phyloP scores from a whole-genome alignment of 2,113 vertebrate genomes.

The Amphiprion ocellaris region DNA sequence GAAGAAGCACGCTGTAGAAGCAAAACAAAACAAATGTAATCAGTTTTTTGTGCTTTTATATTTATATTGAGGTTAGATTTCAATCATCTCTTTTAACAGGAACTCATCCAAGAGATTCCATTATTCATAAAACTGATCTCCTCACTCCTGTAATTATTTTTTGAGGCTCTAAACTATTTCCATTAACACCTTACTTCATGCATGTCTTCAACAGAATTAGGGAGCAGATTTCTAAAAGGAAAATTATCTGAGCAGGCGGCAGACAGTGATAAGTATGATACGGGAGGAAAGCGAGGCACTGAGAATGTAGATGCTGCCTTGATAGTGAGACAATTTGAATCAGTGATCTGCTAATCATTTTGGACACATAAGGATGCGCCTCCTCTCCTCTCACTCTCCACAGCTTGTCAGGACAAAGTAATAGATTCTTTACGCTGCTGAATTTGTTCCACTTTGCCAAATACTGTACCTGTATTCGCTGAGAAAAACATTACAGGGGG shows the following conservation, averaged over 20 bases:
- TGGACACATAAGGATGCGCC: conserved; percentile 56
- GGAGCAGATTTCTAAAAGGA: conserved; percentile 43
- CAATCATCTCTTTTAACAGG: conserved; percentile 27
- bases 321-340: conserved; percentile 73
- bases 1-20: conserved; percentile 11
- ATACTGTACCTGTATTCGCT: neutral
- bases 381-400: conserved; percentile 39
- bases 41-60: conserved; percentile 25
- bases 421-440: conserved; percentile 63
- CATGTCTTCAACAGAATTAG: conserved; percentile 65
- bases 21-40: conserved; percentile 35
- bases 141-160: conserved; percentile 64
- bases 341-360: conserved; percentile 67
- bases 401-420: conserved; percentile 57
- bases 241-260: conserved; percentile 56
- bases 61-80: conserved; percentile 46
- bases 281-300: conserved; percentile 24
- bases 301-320: conserved; percentile 51
- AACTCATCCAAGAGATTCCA: conserved; percentile 41
- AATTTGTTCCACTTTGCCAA: conserved; percentile 27
- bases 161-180: conserved; percentile 54
- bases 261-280: conserved; percentile 54
- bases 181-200: conserved; percentile 62
- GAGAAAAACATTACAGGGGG: conserved; percentile 1
- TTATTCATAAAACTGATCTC: conserved; percentile 57